These are phyloP conservation scores for Unio delphinus DNA, from an alignment of 2,888 invertebrate genomes.

Conservation along the genomic window DNA sequence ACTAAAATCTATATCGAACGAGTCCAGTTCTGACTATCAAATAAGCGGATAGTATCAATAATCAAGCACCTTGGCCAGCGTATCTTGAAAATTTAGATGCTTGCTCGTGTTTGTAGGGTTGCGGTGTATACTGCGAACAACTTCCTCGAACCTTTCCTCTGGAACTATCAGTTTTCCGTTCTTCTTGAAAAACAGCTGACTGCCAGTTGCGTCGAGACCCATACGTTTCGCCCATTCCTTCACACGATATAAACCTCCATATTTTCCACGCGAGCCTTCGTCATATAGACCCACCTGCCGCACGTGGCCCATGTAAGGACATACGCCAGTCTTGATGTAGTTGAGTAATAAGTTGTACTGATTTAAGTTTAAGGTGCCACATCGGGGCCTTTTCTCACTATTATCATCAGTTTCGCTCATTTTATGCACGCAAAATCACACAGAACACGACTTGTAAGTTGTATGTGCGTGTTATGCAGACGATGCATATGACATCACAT, in stretches of 20 bases:
- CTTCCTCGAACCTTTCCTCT: constrained; percentile 20
- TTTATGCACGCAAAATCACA: too few species aligned
- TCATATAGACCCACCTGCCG: constrained; percentile 14
- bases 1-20: background rate
- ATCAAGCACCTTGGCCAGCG: constrained; percentile 22
- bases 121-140: constrained; percentile 19
- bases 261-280: background rate
- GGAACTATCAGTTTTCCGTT: constrained; percentile 32
- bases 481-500: too few species aligned
- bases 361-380: constrained; percentile 17
- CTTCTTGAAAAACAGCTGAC: constrained; percentile 20
- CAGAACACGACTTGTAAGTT: too few species aligned
- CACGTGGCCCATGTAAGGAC: constrained; percentile 22
- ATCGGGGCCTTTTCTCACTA: constrained; percentile 12
- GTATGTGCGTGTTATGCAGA: too few species aligned
- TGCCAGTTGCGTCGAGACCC: constrained; percentile 14
- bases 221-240: constrained; percentile 21
- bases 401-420: background rate
- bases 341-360: constrained; percentile 31
- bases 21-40: background rate
- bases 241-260: constrained; percentile 9
- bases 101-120: constrained; percentile 9
- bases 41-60: background rate
- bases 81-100: constrained; percentile 21
- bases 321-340: constrained; percentile 22